Conservation (phyloP, 2,888 invertebrate genomes). For the Netelia melanura region DNA sequence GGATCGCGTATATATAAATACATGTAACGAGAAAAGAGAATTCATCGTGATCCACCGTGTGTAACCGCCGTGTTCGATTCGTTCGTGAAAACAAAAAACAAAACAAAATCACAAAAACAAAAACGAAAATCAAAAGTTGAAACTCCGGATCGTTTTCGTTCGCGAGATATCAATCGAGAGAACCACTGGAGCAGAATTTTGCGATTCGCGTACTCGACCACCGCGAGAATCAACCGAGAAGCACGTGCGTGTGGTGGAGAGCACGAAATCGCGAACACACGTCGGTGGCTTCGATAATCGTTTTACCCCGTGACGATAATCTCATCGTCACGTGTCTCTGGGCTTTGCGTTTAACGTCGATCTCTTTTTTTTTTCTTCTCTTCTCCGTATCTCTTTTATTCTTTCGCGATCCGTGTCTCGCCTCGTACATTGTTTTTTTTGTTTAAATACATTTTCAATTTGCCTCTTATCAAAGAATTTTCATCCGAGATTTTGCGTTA, state of each 20-base stretch:
- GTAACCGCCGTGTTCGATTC: background rate
- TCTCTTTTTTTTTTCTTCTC: slow-evolving; percentile 8
- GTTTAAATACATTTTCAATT: too few relatives aligned
- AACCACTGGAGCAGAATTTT: background rate
- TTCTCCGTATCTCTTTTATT: background rate
- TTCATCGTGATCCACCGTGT: background rate
- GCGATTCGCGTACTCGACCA: background rate
- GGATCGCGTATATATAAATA: background rate
- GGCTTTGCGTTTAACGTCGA: background rate
- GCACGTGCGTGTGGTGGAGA: background rate
- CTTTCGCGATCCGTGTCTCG: background rate
- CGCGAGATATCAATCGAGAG: slow-evolving; percentile 9
- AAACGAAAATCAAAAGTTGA: background rate
- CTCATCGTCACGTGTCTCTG: slow-evolving; percentile 51
- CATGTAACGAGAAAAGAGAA: background rate
- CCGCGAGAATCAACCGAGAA: background rate
- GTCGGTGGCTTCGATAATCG: slow-evolving; percentile 53
- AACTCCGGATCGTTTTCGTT: background rate
- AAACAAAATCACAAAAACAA: background rate
- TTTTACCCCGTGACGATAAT: slow-evolving; percentile 54
- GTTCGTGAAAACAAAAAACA: background rate
- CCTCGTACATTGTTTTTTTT: too few relatives aligned
- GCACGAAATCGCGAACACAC: background rate
- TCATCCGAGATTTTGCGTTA: too few relatives aligned
- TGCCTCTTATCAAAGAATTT: too few relatives aligned